Conservation (phyloP, 2,113 vertebrate genomes). For the Sminthopsis crassicaudata region DNA sequence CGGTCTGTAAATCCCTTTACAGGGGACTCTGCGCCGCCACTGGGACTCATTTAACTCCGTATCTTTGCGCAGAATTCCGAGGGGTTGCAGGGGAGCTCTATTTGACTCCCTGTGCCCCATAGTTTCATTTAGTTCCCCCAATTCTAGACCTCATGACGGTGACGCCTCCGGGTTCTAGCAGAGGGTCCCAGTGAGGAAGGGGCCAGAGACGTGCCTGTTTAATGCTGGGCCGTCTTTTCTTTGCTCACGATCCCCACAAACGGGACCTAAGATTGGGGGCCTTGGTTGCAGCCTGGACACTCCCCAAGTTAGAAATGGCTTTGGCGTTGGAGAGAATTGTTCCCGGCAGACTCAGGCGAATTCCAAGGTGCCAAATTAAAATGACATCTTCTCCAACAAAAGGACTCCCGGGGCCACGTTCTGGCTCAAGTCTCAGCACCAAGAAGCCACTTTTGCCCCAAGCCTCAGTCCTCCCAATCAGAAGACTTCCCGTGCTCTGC, state of each 20-base stretch:
- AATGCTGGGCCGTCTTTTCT: neutral
- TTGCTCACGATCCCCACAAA: neutral
- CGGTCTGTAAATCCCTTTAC: too few species aligned
- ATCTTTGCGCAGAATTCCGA: too few species aligned
- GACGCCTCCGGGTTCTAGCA: neutral
- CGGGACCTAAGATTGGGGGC: too few species aligned
- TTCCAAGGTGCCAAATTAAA: neutral
- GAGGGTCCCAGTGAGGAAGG: neutral
- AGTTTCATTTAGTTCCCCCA: too few species aligned
- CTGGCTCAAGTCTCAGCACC: too few species aligned
- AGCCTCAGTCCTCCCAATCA: too few species aligned
- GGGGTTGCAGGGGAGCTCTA: too few species aligned
- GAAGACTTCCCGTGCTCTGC: accelerated
- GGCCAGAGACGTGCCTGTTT: neutral
- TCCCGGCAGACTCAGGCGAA: neutral
- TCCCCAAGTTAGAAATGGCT: neutral
- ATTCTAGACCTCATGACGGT: too few species aligned
- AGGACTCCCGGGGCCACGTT: neutral
- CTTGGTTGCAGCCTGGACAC: neutral
- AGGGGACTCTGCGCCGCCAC: too few species aligned
- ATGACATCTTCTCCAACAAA: neutral
- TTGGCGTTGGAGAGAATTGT: neutral
- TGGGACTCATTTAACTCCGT: too few species aligned
- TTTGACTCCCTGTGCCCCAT: too few species aligned
- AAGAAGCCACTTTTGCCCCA: too few species aligned